Evolutionary conservation across 2,888 invertebrate species (phyloP).

Genomic region (Ectemnius cavifrons): DNA sequence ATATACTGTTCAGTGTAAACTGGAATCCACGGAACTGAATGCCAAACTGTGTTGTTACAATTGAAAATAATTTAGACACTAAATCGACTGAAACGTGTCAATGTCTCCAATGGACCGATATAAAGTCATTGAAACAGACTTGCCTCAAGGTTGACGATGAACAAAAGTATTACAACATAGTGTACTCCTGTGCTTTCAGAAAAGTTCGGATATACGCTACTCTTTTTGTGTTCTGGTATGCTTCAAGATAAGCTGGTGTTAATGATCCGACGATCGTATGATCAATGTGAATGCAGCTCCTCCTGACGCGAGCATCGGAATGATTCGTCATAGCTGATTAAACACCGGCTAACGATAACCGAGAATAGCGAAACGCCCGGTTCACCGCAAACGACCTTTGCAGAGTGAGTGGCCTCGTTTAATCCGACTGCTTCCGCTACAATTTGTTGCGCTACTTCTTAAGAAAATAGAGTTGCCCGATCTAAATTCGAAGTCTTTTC

Average conservation of each 20-base stretch:
- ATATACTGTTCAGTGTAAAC: too few relatives aligned
- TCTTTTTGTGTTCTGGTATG: too few relatives aligned
- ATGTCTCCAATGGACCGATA: slow-evolving; percentile 43
- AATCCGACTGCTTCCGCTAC: slow-evolving; percentile 15
- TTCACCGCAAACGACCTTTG: slow-evolving; percentile 27
- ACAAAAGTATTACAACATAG: neutral
- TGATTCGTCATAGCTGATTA: slow-evolving; percentile 22
- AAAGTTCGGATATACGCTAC: too few relatives aligned
- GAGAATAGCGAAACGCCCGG: slow-evolving; percentile 18
- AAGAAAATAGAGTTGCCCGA: neutral
- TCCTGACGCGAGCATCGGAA: neutral
- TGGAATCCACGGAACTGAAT: too few relatives aligned
- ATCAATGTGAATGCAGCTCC: too few relatives aligned
- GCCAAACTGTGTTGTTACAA: neutral
- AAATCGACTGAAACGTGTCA: slow-evolving; percentile 36
- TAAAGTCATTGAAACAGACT: slow-evolving; percentile 45
- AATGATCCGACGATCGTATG: too few relatives aligned
- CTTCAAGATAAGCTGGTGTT: too few relatives aligned
- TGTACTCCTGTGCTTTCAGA: too few relatives aligned
- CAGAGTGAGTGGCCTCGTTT: slow-evolving; percentile 21
- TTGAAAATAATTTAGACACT: slow-evolving; percentile 6
- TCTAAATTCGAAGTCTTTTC: too few relatives aligned
- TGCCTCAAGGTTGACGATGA: slow-evolving; percentile 25
- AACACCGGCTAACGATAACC: slow-evolving; percentile 21
- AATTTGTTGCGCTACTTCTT: slow-evolving; percentile 9